Base-by-base conservation (phyloP, 2,888 invertebrate genomes). In the Hyppa rectilinea region DNA sequence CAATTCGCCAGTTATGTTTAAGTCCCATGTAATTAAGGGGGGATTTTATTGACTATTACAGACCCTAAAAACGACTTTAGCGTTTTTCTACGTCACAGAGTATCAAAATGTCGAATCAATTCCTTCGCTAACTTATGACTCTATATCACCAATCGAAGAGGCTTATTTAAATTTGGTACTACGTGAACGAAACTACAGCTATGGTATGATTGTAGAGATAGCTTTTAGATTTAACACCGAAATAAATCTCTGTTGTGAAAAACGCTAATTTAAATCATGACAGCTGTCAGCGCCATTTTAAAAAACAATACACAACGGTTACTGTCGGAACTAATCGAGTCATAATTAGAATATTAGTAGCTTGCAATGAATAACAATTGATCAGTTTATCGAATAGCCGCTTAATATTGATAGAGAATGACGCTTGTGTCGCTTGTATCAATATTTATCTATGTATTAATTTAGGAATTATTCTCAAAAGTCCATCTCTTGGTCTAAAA, bases 401-500 rank as follows among this genome's bases (percentile, higher is more conserved):
- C 12, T 65, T 17, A 23, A 23, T 40, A 45, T 58, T 55, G 2
- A 20, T 20, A 34, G 2, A 23, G 47, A 52, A 53, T 47, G 23
- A 20, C 47, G 23, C 31, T 26, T 12, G 4, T 45, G 26, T 20
- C 7, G 6, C 0, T n/a, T n/a, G n/a, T n/a, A n/a, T n/a, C n/a
- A n/a, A n/a, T n/a, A n/a, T n/a, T n/a, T n/a, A n/a, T n/a, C n/a
- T n/a, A n/a, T n/a, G n/a, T n/a, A n/a, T n/a, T n/a, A n/a, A n/a
- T n/a, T n/a, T n/a, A n/a, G 34, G 53, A 60, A 70, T 70, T 49
- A 55, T 55, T 70, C 36, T 7, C 53, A 55, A 36, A 12, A 56
- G 23, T 9, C 10, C 6, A 26, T 31, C 12, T 17, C 0, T 38
- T 47, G 31, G 52, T 45, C 20, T 43, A 0, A 0, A n/a, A 7